Evolutionary conservation across 2,888 invertebrate genomes (phyloP).

Genomic region (Mactromeris polynyma): DNA sequence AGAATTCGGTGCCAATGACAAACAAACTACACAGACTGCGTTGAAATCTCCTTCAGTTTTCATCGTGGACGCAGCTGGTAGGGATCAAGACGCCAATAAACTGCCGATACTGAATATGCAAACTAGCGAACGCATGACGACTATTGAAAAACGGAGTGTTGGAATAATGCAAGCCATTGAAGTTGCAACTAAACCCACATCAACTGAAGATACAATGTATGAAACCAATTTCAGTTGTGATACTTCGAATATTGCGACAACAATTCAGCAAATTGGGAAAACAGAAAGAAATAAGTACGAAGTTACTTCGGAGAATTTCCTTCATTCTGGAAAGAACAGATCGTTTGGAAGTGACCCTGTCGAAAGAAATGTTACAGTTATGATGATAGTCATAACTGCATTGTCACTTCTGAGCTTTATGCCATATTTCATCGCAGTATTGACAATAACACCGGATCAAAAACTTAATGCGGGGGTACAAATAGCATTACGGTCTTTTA

Average conservation of each 20-base stretch:
- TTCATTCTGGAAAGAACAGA: neutral
- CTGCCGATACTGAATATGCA: neutral
- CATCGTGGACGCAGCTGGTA: neutral
- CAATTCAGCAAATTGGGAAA: neutral
- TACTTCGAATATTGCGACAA: neutral
- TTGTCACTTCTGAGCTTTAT: conserved; percentile 27
- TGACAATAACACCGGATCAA: neutral
- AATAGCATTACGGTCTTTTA: conserved; percentile 31
- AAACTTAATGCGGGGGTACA: conserved; percentile 40
- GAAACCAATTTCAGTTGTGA: neutral
- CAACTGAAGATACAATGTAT: neutral
- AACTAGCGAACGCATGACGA: too few relatives aligned
- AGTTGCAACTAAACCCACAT: neutral
- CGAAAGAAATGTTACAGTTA: conserved; percentile 26
- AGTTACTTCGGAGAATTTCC: neutral
- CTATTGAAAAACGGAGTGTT: neutral
- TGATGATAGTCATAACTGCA: conserved; percentile 29
- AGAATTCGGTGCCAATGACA: neutral
- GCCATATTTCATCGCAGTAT: conserved; percentile 35
- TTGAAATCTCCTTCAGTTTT: neutral
- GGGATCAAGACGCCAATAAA: too few relatives aligned
- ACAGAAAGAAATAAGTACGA: neutral
- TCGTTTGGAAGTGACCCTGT: neutral
- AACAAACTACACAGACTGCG: neutral
- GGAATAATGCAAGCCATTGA: neutral